Evolutionary conservation across 2,888 invertebrate genomes (phyloP), one percentile per base, ranked within the genome.

Genomic region (Heterodera filipjevi): DNA sequence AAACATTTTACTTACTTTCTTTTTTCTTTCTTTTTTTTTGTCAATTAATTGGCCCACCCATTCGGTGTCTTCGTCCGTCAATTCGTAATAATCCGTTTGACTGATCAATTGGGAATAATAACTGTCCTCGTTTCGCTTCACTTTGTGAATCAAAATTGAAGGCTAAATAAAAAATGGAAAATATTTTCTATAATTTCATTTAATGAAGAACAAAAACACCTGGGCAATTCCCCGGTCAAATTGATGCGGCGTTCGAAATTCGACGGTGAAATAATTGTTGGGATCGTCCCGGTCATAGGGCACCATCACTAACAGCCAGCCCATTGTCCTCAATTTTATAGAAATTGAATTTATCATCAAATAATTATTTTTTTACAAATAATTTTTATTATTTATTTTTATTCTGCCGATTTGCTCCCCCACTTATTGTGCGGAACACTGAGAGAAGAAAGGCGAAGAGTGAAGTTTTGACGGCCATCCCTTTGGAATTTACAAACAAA

Each of bases 271-370:
- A 16, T 86, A 85, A 77, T 87, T 88, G n/a, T 77, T 70, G 22
- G 86, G 83, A 59, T 88, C 84, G 78, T 87, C 85, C 16, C 88
- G 78, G 76, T 88, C 87, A 80, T 86, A 89, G 2, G 85, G 85
- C 14, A 86, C 79, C 66, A 84, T 80, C 14, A 89, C 80, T 30
- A 89, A 79, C 27, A 89, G 79, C 82, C 83, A 87, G n/a, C 85
- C 87, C 10, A 74, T 59, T 2, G 82, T 85, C 19, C 64, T 46
- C 33, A 30, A n/a, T n/a, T n/a, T n/a, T n/a, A n/a, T n/a, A n/a
- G n/a, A n/a, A n/a, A n/a, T n/a, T n/a, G n/a, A n/a, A n/a, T n/a
- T n/a, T n/a, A n/a, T n/a, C n/a, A n/a, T n/a, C n/a, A n/a, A 75
- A 73, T 5, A 14, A 30, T 75, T 16, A 22, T n/a, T 44, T 22